Percentiles rank a stretch among this genome's conserved stretches.
Evolutionary conservation across 2,797 vertebrate genomes (phyloP).

Genomic region (Huso huso): DNA sequence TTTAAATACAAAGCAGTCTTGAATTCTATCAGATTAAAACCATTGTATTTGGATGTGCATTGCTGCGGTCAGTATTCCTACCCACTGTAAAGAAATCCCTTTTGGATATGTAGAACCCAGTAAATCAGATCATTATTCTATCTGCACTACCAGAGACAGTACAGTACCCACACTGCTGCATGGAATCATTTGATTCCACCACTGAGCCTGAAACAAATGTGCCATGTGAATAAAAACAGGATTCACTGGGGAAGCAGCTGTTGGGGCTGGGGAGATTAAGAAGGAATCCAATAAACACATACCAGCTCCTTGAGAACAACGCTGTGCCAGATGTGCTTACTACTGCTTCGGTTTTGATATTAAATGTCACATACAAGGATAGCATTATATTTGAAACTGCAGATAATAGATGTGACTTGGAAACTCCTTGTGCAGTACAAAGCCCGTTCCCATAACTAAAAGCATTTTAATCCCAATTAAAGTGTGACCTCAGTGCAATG

Average conservation of each 20-base stretch:
- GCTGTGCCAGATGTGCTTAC: constrained; percentile 27
- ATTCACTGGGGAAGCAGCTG: constrained; percentile 31
- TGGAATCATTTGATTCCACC: constrained; percentile 11
- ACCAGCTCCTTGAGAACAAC: constrained; percentile 31
- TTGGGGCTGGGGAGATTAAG: constrained; percentile 24
- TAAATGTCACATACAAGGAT: constrained; percentile 9
- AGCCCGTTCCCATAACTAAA: background rate
- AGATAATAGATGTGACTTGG: background rate
- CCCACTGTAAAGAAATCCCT: background rate
- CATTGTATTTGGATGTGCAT: background rate
- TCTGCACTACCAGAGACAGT: background rate
- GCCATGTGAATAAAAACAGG: constrained; percentile 12
- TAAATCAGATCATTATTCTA: constrained; percentile 6
- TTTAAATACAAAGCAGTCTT: too few species aligned
- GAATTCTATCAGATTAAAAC: too few species aligned
- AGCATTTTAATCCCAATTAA: background rate
- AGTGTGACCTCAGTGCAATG: background rate
- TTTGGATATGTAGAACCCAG: background rate
- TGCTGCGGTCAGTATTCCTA: background rate
- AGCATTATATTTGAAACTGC: background rate
- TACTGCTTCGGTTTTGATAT: constrained; percentile 15
- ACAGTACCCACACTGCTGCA: background rate
- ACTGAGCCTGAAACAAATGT: constrained; percentile 3
- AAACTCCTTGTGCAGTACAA: background rate
- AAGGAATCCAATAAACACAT: constrained; percentile 35